These are phyloP conservation scores for Choristoneura rosaceana DNA, from an alignment of 2,888 invertebrate genomes.

Conservation along the genomic window DNA sequence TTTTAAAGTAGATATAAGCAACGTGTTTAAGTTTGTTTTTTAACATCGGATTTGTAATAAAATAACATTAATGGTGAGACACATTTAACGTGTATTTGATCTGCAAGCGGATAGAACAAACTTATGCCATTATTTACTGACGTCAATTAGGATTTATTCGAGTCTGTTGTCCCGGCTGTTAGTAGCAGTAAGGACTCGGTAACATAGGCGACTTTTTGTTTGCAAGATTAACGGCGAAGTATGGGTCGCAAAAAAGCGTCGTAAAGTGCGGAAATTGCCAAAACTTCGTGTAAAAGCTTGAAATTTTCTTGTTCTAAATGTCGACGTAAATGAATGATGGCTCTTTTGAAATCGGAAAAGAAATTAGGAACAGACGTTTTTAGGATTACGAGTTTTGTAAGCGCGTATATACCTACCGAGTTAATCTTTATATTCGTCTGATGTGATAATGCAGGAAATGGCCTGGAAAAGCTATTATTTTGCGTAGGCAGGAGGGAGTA, in stretches of 20 bases:
- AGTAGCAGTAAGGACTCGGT: slow-evolving; percentile 65
- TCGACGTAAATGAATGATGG: slow-evolving; percentile 84
- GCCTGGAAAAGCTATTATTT: slow-evolving; percentile 25
- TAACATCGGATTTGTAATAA: background rate
- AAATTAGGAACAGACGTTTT: slow-evolving; percentile 84
- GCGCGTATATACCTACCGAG: slow-evolving; percentile 59
- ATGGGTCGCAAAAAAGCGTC: slow-evolving; percentile 80
- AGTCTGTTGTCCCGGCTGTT: slow-evolving; percentile 55
- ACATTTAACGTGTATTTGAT: background rate
- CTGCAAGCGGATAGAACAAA: slow-evolving; percentile 17
- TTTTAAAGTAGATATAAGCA: background rate
- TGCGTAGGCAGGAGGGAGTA: background rate
- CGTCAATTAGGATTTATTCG: slow-evolving; percentile 39
- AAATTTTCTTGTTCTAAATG: slow-evolving; percentile 84
- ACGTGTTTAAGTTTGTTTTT: background rate
- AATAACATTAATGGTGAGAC: background rate
- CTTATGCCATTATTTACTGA: slow-evolving; percentile 30
- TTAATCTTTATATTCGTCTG: slow-evolving; percentile 53
- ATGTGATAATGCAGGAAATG: slow-evolving; percentile 38
- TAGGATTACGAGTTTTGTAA: slow-evolving; percentile 80
- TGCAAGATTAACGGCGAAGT: slow-evolving; percentile 83
- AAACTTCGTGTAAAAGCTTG: slow-evolving; percentile 82
- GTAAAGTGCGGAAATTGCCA: slow-evolving; percentile 82
- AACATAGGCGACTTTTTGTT: slow-evolving; percentile 78
- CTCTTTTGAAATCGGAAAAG: slow-evolving; percentile 83